Conservation (phyloP, 2,113 vertebrate species). For the Ranitomeya imitator region DNA sequence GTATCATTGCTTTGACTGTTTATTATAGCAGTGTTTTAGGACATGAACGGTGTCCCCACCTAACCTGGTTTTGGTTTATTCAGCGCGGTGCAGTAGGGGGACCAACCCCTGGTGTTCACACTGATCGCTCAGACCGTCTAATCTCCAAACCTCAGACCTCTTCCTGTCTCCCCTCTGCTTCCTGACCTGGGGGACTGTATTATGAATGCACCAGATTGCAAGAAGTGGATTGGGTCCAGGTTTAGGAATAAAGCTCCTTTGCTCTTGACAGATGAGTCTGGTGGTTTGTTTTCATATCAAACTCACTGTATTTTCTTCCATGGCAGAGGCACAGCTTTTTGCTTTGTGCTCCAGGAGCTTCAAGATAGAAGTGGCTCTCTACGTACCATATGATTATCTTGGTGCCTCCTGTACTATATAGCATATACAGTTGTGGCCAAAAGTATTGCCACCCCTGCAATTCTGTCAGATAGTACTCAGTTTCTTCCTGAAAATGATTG, state of each 20-base stretch:
- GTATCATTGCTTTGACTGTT: neutral
- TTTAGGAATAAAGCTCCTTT: neutral
- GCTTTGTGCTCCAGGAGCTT: too few species aligned
- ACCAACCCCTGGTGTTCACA: neutral
- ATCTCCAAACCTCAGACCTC: neutral
- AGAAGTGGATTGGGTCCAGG: neutral
- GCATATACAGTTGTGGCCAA: too few species aligned
- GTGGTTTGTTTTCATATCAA: neutral
- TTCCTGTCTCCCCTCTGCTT: slow-evolving; percentile 25
- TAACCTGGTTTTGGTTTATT: neutral
- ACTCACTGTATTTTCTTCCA: neutral
- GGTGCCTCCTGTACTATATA: too few species aligned
- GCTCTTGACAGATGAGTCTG: slow-evolving; percentile 2
- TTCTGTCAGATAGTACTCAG: too few species aligned
- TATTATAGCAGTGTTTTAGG: neutral
- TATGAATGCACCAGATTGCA: slow-evolving; percentile 30
- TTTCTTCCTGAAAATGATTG: too few species aligned
- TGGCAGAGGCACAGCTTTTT: neutral
- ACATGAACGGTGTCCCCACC: neutral
- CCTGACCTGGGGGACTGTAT: slow-evolving; percentile 12
- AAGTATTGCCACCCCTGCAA: too few species aligned
- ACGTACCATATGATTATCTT: too few species aligned
- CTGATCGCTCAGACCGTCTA: slow-evolving; percentile 18
- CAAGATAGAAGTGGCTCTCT: too few species aligned
- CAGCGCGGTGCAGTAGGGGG: neutral